Conservation (phyloP, 2,888 invertebrate genomes). For the Hyposoter dolosus region DNA sequence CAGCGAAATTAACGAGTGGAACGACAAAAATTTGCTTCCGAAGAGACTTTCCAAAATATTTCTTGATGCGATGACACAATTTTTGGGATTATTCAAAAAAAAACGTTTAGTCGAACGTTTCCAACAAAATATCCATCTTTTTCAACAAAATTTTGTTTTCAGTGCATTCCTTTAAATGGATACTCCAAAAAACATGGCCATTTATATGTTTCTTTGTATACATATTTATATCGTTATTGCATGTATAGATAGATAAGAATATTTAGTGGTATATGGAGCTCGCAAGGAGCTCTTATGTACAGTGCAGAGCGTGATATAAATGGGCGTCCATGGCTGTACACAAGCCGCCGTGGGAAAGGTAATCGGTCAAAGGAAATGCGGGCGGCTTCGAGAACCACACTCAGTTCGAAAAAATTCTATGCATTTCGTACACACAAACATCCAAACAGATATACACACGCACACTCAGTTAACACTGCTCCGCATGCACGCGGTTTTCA, state of each 20-base stretch:
- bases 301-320: slow-evolving; percentile 76
- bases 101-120: too few species aligned
- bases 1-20: too few species aligned
- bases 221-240: neutral
- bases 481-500: neutral
- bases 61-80: too few species aligned
- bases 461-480: neutral
- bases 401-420: slow-evolving; percentile 53
- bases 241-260: neutral
- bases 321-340: slow-evolving; percentile 73
- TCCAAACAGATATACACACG: neutral
- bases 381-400: slow-evolving; percentile 63
- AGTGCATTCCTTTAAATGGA: slow-evolving; percentile 49
- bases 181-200: slow-evolving; percentile 1
- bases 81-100: too few species aligned
- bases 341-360: slow-evolving; percentile 81
- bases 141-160: too few species aligned
- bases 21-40: too few species aligned
- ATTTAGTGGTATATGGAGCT: slow-evolving; percentile 27
- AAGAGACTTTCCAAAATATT: too few species aligned
- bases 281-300: slow-evolving; percentile 26
- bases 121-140: too few species aligned
- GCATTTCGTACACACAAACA: slow-evolving; percentile 2
- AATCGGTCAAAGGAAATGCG: slow-evolving; percentile 82
- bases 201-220: slow-evolving; percentile 5